Percentiles rank a stretch among this genome's conserved stretches.
These are phyloP conservation scores for Cottoperca gobio DNA, from an alignment of 2,797 vertebrate genomes.

Conservation along the genomic window DNA sequence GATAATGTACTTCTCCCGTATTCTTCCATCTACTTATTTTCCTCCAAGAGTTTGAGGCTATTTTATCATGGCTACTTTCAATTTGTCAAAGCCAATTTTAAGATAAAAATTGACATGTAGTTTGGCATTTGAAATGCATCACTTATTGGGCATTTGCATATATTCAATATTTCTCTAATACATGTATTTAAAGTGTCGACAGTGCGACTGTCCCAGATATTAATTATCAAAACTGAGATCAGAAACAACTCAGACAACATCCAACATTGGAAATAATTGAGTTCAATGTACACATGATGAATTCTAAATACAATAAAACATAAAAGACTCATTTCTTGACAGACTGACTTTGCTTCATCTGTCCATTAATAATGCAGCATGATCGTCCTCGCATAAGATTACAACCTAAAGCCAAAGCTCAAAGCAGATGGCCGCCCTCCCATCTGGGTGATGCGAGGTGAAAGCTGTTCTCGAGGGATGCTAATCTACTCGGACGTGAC, in stretches of 20 bases:
- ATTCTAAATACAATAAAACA: not conserved
- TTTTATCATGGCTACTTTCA: not conserved
- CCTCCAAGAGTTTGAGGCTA: not conserved
- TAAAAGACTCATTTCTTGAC: constrained; percentile 12
- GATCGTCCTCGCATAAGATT: constrained; percentile 58
- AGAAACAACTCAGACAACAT: not conserved
- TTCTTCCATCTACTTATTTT: not conserved
- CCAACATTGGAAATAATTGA: not conserved
- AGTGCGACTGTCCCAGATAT: not conserved
- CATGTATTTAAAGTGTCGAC: not conserved
- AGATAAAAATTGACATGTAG: not conserved
- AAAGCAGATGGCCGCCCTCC: constrained; percentile 66
- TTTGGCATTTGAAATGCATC: not conserved
- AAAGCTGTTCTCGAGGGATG: constrained; percentile 71
- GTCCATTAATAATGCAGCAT: constrained; percentile 49
- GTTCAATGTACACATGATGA: not conserved
- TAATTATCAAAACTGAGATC: not conserved
- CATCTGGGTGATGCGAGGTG: constrained; percentile 65
- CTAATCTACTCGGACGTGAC: constrained; percentile 57
- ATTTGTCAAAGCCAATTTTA: not conserved
- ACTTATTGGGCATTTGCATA: not conserved
- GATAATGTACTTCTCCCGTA: not conserved
- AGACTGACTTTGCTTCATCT: constrained; percentile 28
- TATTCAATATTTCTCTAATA: not conserved
- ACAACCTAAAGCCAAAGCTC: constrained; percentile 66